phyloP scores from a whole-genome alignment of 2,888 invertebrate genomes.

The Hoplodrina blanda region DNA sequence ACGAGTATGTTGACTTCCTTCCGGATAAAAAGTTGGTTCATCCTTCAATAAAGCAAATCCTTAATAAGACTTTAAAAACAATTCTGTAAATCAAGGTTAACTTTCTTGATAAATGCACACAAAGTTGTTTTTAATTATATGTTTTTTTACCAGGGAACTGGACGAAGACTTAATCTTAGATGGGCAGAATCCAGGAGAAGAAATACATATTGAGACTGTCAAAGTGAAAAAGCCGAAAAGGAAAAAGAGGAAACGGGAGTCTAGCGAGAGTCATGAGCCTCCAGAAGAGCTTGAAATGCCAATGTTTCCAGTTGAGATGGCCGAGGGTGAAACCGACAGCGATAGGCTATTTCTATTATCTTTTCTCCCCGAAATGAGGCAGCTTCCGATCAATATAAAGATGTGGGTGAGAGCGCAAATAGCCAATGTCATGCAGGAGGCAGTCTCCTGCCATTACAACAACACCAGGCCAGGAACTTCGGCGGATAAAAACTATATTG shows the following conservation, averaged over 20 bases:
- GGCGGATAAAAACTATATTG: conserved; percentile 58
- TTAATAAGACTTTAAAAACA: not conserved
- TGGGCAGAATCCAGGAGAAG: conserved; percentile 45
- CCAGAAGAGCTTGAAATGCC: conserved; percentile 82
- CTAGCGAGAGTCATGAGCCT: conserved; percentile 61
- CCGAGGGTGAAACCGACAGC: conserved; percentile 77
- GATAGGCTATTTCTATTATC: conserved; percentile 84
- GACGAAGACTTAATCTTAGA: conserved; percentile 55
- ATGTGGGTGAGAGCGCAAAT: conserved; percentile 88
- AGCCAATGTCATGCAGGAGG: conserved; percentile 86
- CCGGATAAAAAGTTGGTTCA: conserved; percentile 27
- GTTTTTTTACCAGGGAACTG: conserved; percentile 47
- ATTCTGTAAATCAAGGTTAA: not conserved
- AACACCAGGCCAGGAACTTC: conserved; percentile 71
- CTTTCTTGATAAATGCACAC: not conserved
- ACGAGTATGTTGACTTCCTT: conserved; percentile 72
- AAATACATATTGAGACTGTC: conserved; percentile 48
- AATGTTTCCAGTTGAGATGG: conserved; percentile 75
- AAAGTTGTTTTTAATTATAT: not conserved
- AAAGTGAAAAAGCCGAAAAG: conserved; percentile 66
- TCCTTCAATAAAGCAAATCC: conserved; percentile 10
- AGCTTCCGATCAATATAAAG: conserved; percentile 82
- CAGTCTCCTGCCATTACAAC: conserved; percentile 79
- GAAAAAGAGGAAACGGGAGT: conserved; percentile 69
- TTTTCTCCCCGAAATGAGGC: conserved; percentile 85